These are phyloP conservation scores for Raja brachyura DNA, from an alignment of 2,113 vertebrate species.

Conservation along the genomic window DNA sequence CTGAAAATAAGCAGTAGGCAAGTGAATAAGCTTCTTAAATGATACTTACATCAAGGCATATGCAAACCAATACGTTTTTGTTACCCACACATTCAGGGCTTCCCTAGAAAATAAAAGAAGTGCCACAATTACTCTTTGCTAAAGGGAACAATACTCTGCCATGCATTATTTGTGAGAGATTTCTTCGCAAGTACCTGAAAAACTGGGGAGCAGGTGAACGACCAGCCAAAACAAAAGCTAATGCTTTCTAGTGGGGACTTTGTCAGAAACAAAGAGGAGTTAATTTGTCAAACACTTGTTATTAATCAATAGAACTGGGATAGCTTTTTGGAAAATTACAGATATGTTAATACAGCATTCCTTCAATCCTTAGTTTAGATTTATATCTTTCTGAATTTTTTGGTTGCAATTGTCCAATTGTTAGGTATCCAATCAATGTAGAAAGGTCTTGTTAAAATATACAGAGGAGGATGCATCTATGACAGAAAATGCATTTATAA, in stretches of 20 bases:
- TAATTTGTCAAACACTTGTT: background rate
- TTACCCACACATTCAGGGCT: conserved; percentile 52
- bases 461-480: background rate
- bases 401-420: background rate
- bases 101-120: conserved; percentile 49
- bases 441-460: background rate
- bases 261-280: background rate
- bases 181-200: background rate
- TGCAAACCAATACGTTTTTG: conserved; percentile 54
- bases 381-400: no score
- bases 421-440: background rate
- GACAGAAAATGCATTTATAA: background rate
- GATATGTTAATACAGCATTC: background rate
- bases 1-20: background rate
- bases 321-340: background rate
- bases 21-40: background rate
- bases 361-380: background rate
- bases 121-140: background rate
- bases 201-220: background rate
- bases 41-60: conserved; percentile 63
- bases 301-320: background rate
- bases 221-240: background rate
- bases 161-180: background rate
- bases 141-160: background rate
- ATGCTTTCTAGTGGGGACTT: background rate